Conservation (phyloP, 2,888 invertebrate genomes). For the Aporophyla lueneburgensis region DNA sequence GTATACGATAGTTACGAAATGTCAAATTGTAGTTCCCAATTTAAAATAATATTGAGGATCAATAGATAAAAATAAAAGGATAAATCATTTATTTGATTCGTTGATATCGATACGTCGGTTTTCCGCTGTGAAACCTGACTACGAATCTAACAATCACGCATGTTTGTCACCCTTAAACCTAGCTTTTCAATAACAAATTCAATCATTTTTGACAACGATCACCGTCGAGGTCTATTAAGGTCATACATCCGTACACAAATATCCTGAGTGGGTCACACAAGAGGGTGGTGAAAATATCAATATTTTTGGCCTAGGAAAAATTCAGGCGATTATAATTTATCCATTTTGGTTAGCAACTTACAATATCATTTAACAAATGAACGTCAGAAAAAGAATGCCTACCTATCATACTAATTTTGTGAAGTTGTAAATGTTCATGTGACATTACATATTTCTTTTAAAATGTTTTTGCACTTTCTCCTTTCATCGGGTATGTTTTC, state of each 20-base stretch:
- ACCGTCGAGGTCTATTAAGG: background rate
- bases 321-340: background rate
- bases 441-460: background rate
- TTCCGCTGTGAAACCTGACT: background rate
- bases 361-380: background rate
- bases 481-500: background rate
- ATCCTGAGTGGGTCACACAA: background rate
- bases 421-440: background rate
- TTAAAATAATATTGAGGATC: background rate
- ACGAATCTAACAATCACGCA: background rate
- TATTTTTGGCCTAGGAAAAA: background rate
- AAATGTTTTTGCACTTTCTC: constrained; percentile 9
- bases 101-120: background rate
- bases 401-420: background rate
- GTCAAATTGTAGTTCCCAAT: background rate
- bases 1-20: background rate
- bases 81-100: background rate
- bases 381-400: background rate
- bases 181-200: too few relatives aligned
- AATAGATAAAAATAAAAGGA: background rate
- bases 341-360: background rate
- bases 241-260: background rate
- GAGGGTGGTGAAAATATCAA: background rate
- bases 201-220: background rate
- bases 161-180: too few relatives aligned